Percentiles rank a stretch among this genome's conserved stretches.
Evolutionary conservation across 2,888 invertebrate species (phyloP).

Genomic region (Xestia ashworthii): DNA sequence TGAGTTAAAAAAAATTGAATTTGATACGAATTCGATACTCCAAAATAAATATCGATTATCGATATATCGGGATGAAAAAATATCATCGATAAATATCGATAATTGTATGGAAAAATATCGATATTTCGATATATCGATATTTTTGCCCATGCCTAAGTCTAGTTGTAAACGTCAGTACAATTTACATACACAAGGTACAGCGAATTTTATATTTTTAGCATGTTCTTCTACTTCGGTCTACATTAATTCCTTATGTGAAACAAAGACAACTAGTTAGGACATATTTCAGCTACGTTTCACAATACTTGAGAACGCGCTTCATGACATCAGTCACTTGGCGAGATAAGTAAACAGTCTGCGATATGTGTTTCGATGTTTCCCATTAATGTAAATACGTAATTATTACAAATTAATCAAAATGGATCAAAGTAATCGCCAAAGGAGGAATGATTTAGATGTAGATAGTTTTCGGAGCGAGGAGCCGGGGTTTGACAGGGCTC

Average conservation of each 20-base stretch:
- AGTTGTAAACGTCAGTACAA: conserved; percentile 17
- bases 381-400: conserved; percentile 51
- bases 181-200: too few relatives aligned
- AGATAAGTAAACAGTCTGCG: conserved; percentile 62
- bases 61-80: too few relatives aligned
- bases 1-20: too few relatives aligned
- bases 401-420: conserved; percentile 70
- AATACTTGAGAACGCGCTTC: conserved; percentile 24
- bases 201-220: conserved; percentile 37
- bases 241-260: conserved; percentile 15
- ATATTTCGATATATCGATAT: too few relatives aligned
- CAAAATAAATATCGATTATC: too few relatives aligned
- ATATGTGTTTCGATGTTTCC: conserved; percentile 54
- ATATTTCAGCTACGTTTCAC: conserved; percentile 40
- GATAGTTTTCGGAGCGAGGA: conserved; percentile 87
- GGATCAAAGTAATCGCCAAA: conserved; percentile 82
- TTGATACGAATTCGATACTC: too few relatives aligned
- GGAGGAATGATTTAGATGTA: conserved; percentile 83
- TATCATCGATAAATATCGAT: too few relatives aligned
- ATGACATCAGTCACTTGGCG: conserved; percentile 22
- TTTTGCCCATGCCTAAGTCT: too few relatives aligned
- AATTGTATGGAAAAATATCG: too few relatives aligned
- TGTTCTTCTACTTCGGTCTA: conserved; percentile 3
- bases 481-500: conserved; percentile 86
- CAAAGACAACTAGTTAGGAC: conserved; percentile 32